Evolutionary conservation across 2,797 vertebrate genomes (phyloP).

Genomic region (Galaxias olidus): DNA sequence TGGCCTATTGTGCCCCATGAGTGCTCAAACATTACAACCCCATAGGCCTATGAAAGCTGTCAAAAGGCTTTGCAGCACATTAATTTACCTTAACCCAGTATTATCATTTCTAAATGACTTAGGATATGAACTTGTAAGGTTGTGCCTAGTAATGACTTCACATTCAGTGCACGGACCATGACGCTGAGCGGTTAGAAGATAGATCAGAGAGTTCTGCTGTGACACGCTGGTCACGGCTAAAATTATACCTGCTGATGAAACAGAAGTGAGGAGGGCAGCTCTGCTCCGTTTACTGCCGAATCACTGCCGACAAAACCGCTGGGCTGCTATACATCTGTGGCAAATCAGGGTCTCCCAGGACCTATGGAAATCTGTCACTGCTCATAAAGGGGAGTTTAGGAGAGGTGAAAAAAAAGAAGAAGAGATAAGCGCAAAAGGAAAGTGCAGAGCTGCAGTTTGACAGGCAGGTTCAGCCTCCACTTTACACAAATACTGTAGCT

Average conservation of each 20-base stretch:
- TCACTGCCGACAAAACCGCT: constrained; percentile 51
- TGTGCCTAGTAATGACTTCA: too few relatives aligned
- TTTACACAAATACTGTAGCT: constrained; percentile 51
- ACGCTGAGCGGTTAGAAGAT: too few relatives aligned
- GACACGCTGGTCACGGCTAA: constrained; percentile 18
- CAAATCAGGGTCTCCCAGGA: constrained; percentile 61
- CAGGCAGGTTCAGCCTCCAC: constrained; percentile 49
- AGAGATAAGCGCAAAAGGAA: constrained; percentile 51
- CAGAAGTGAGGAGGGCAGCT: constrained; percentile 40
- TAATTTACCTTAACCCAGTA: too few relatives aligned
- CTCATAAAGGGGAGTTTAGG: constrained; percentile 53
- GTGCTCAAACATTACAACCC: too few relatives aligned
- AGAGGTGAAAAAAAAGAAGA: constrained; percentile 57
- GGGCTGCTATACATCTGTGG: constrained; percentile 57
- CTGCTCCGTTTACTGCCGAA: constrained; percentile 37
- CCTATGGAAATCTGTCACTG: constrained; percentile 61
- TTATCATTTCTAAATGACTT: too few relatives aligned
- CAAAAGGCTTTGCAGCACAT: too few relatives aligned
- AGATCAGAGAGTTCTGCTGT: too few relatives aligned
- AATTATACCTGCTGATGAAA: constrained; percentile 49
- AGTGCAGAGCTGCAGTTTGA: constrained; percentile 58
- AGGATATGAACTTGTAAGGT: too few relatives aligned
- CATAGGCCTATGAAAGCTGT: too few relatives aligned
- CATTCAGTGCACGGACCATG: too few relatives aligned
- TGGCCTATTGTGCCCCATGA: constrained; percentile 25